Conservation (phyloP, 1,140 invertebrate species). For the Nephila pilipes region DNA sequence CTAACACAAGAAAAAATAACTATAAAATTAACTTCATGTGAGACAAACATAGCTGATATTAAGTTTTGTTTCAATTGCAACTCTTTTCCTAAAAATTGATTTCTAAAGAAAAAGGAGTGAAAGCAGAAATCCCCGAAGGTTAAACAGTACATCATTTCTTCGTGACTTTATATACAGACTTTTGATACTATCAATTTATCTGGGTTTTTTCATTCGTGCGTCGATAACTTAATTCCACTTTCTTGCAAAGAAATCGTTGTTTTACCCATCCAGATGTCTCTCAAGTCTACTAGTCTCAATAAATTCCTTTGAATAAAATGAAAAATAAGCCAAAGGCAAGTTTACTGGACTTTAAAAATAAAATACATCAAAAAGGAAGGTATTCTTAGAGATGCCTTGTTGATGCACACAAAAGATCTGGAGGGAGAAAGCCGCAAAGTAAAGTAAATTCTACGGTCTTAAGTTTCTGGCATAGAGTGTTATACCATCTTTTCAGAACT, state of each 20-base stretch:
- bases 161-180: constrained; percentile 21
- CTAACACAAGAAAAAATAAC: neutral
- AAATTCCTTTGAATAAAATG: neutral
- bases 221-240: constrained; percentile 41
- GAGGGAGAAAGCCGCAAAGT: neutral
- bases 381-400: neutral
- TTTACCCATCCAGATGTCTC: neutral
- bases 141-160: neutral
- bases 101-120: neutral
- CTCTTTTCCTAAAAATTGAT: constrained; percentile 13
- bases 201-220: neutral
- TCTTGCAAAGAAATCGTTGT: neutral
- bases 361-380: neutral
- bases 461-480: neutral
- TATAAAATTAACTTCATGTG: neutral
- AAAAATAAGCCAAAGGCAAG: neutral
- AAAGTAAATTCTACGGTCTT: neutral
- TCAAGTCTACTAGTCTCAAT: neutral
- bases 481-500: neutral
- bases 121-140: constrained; percentile 10
- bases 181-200: constrained; percentile 4
- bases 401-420: neutral
- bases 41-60: neutral
- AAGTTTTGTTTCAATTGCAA: constrained; percentile 23
- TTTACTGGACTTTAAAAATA: neutral